Evolutionary conservation across 2,797 vertebrate species (phyloP), one percentile per base, ranked within the genome.

Genomic region (Sibirionetta formosa): DNA sequence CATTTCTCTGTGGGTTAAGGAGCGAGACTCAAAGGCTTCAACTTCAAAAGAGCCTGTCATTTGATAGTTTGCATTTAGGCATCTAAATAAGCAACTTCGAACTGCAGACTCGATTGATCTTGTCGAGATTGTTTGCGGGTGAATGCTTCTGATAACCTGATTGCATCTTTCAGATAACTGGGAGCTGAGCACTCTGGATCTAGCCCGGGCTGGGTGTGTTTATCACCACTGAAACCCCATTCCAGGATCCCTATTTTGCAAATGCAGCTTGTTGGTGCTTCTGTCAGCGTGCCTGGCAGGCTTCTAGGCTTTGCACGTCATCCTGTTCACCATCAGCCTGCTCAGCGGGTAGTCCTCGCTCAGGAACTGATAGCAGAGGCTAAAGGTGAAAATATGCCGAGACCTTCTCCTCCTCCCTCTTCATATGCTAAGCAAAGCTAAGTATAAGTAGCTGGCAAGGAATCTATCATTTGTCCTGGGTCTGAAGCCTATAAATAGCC

Each of bases 401-500:
- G 80, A 88, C 54, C 19, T 89, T 44, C 26, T 66, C 66, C 31
- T 88, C 40, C 44, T 78, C 7, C 10, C 19, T 63, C 20, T 46
- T 46, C 38, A 31, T 60, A 33, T 1, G 0, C 64, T 54, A 36
- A 64, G 72, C 26, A 35, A 65, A 23, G 46, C 68, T 65, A 60
- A 71, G 70, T 57, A 58, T 69, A 68, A 80, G 53, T 6, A 5
- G 8, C 92, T 92, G 93, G 71, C 83, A 73, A 70, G 23, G 64
- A 94, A 57, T 84, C 71, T 75, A 29, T 57, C 14, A 1, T 93
- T 94, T 84, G 58, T 90, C 82, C 79, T 44, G 65, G 13, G 42
- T 73, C 31, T 80, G 78, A 75, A 86, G 64, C 36, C 75, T 96
- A 85, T 94, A 92, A 95, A 91, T 95, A 95, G 65, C 4, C 70